Evolutionary conservation across 2,797 vertebrate species (phyloP), one percentile per base, ranked within the genome.

Genomic region (Psittacula derbiana): DNA sequence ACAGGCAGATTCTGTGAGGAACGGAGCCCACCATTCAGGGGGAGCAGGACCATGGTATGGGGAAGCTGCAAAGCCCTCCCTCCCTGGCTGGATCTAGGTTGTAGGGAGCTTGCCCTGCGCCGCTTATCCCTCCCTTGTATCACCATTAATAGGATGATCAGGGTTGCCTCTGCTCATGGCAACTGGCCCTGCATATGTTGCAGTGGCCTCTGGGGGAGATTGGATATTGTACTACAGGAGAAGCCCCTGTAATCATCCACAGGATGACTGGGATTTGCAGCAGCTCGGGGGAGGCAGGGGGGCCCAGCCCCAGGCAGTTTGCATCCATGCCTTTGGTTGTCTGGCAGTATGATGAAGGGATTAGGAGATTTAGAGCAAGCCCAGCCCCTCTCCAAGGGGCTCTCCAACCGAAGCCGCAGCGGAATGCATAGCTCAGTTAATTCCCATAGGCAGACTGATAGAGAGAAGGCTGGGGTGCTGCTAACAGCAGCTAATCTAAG

Each of bases 251-350:
- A 96, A 96, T 95, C 70, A 1, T 66, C 82, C 43, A 3, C 53
- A 17, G 93, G 88, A 95, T 95, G 94, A 92, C 31, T 88, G 90
- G 88, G 95, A 96, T 95, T 95, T 96, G 95, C 67, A 15, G 83
- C 88, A 44, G 93, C 86, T 80, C 31, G 3, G 69, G 52, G 47
- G 53, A 91, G 27, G 88, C 53, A 23, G 75, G 84, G 78, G 74
- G 81, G 70, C 28, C 25, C 58, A 36, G 69, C 70, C 75, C 62
- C 58, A 46, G 76, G 80, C 92, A 49, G 62, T 75, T 86, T 55
- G 24, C 80, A 7, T 36, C 4, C 0, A 31, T 86, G 78, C 52
- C 72, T 88, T 57, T 75, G 81, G 55, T 71, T 36, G 83, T 85
- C 94, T 93, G 94, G 91, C 41, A 12, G 15, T 65, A 49, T 80